Evolutionary conservation across 2,113 vertebrate species (phyloP).

Genomic region (Redunca redunca): DNA sequence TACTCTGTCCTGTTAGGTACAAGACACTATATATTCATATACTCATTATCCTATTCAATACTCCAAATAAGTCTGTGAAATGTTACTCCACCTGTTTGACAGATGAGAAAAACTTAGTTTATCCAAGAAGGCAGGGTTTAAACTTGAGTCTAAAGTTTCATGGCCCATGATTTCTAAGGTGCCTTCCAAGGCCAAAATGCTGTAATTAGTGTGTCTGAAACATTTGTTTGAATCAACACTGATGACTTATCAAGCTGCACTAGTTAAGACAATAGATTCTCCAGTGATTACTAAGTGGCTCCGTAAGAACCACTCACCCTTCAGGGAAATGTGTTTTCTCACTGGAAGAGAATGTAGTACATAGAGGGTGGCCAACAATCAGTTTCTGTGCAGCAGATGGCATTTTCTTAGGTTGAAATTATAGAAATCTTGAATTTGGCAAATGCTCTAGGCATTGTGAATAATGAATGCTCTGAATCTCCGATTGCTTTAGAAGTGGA

Average conservation of each 20-base stretch:
- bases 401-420: not conserved
- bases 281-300: slow-evolving; percentile 1
- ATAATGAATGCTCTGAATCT: not conserved
- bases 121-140: not conserved
- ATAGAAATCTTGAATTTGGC: not conserved
- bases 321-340: not conserved
- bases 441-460: not conserved
- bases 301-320: not conserved
- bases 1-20: not conserved
- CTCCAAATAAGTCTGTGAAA: not conserved
- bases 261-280: not conserved
- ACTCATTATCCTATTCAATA: not conserved
- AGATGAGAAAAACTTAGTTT: not conserved
- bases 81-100: not conserved
- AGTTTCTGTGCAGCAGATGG: not conserved
- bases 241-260: not conserved
- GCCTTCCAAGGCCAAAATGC: not conserved
- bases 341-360: not conserved
- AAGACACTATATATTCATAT: not conserved
- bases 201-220: not conserved
- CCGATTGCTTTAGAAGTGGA: not conserved
- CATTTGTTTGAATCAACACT: not conserved
- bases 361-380: not conserved
- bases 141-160: not conserved
- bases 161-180: not conserved